Conservation (phyloP, 2,888 invertebrate species). For the Psococerastis gibbosa region DNA sequence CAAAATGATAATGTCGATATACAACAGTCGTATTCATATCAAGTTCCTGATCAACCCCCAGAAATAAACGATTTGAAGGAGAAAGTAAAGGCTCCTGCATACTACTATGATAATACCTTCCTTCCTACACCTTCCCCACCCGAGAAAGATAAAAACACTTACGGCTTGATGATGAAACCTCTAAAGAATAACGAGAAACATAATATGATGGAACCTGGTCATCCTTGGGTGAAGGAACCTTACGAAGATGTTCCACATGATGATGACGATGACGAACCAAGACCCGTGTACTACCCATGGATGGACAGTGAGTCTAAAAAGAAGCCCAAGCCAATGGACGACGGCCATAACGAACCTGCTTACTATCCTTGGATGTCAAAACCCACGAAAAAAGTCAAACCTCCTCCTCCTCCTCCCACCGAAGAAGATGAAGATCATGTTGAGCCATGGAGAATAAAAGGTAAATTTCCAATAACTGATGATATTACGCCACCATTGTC, state of each 20-base stretch:
- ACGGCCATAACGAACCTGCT: conserved; percentile 10
- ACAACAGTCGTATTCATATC: conserved; percentile 5
- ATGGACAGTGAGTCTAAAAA: background rate
- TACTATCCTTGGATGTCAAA: conserved; percentile 12
- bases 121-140: background rate
- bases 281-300: background rate
- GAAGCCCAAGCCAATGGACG: background rate
- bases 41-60: background rate
- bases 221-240: background rate
- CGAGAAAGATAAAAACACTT: background rate
- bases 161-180: background rate
- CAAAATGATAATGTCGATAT: conserved; percentile 1
- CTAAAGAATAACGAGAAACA: too few species aligned
- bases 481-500: conserved; percentile 14
- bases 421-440: conserved; percentile 13
- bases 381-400: conserved; percentile 14
- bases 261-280: background rate
- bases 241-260: background rate
- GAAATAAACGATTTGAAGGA: background rate
- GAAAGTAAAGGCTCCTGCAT: background rate
- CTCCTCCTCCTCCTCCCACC: conserved; percentile 12
- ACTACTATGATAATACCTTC: background rate
- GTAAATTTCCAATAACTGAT: conserved; percentile 9
- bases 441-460: conserved; percentile 12
- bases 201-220: too few species aligned